phyloP scores from a whole-genome alignment of 2,113 vertebrate species.

The Tonatia bakeri region DNA sequence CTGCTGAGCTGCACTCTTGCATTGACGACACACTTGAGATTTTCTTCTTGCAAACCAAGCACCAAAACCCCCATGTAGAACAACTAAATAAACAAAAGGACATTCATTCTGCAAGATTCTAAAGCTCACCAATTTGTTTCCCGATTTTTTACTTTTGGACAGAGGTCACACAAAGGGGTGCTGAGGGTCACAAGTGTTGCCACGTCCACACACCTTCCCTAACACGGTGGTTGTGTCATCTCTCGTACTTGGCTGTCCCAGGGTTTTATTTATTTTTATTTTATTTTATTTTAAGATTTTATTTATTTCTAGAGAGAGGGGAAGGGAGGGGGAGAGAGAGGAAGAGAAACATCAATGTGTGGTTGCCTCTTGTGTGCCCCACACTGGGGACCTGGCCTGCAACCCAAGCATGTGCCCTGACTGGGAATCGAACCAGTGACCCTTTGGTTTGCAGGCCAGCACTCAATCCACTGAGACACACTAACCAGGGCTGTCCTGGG shows the following conservation, averaged over 20 bases:
- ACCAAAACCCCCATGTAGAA: background rate
- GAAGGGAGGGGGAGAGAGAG: no score
- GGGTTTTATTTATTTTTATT: background rate
- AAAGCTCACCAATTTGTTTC: background rate
- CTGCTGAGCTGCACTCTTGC: background rate
- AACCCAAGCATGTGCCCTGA: no score
- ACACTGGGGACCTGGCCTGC: no score
- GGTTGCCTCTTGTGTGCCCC: no score
- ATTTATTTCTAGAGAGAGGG: no score
- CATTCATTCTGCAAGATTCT: accelerated
- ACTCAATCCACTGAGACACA: no score
- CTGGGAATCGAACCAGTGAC: no score
- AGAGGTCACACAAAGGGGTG: background rate
- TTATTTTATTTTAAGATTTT: no score
- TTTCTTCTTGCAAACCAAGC: background rate
- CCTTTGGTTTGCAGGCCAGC: no score
- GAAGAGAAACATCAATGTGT: no score
- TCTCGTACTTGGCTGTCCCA: accelerated
- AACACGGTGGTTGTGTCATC: no score
- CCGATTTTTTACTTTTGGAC: background rate
- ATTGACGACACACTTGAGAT: background rate
- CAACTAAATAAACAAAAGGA: background rate
- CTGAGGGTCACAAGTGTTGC: background rate
- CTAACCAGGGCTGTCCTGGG: background rate
- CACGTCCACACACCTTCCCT: accelerated